These are phyloP conservation scores for Sphaerophoria taeniata DNA, from an alignment of 2,888 invertebrate genomes.

Conservation along the genomic window DNA sequence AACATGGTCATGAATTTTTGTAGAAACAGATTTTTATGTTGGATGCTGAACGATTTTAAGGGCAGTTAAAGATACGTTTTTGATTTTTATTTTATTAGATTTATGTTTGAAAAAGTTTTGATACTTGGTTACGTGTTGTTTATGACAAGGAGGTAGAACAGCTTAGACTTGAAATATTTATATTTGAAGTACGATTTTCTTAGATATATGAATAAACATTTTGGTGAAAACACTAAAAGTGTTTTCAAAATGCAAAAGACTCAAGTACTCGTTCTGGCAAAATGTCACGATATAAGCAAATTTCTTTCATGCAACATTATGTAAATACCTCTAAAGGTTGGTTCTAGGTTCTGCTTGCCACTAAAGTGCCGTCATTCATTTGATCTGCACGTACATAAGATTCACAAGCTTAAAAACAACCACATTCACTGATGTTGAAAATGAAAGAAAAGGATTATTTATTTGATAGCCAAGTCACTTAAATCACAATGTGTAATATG, in stretches of 20 bases:
- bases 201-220: no score
- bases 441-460: background rate
- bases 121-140: background rate
- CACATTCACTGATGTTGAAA: background rate
- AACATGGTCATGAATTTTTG: conserved; percentile 69
- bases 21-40: conserved; percentile 21
- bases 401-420: background rate
- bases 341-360: no score
- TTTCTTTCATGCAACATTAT: no score
- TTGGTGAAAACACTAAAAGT: no score
- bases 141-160: background rate
- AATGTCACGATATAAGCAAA: no score
- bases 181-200: no score
- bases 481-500: background rate
- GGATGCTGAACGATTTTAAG: background rate
- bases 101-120: background rate
- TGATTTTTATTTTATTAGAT: background rate
- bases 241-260: no score
- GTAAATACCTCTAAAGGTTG: no score
- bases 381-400: no score
- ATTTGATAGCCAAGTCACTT: background rate
- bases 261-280: no score
- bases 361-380: no score
- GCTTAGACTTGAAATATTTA: no score
- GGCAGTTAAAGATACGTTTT: background rate